Evolutionary conservation across 2,888 invertebrate genomes (phyloP).

Genomic region (Chesias legatella): DNA sequence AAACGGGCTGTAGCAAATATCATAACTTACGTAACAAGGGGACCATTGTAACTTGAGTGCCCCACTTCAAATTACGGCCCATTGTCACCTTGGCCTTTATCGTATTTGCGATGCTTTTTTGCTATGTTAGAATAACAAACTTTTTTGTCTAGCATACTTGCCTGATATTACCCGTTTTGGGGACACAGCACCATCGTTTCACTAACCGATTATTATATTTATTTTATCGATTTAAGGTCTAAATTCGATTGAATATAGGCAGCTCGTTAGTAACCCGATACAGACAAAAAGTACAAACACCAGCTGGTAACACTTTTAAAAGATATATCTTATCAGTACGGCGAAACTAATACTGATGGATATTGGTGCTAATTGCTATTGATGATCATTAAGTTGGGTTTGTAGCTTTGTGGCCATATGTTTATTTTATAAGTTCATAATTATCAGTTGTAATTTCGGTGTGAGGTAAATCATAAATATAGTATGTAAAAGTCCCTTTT

Average conservation of each 20-base stretch:
- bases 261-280: slow-evolving; percentile 42
- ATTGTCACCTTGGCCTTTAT: slow-evolving; percentile 48
- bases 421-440: not conserved
- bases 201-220: slow-evolving; percentile 6
- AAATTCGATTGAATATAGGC: not conserved
- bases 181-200: slow-evolving; percentile 6
- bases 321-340: slow-evolving; percentile 45
- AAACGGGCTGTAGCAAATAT: slow-evolving; percentile 19
- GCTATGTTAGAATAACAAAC: slow-evolving; percentile 50
- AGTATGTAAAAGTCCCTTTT: too few relatives aligned
- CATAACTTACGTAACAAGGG: slow-evolving; percentile 38
- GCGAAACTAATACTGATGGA: slow-evolving; percentile 38
- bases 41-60: slow-evolving; percentile 47
- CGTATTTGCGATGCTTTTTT: slow-evolving; percentile 44
- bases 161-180: slow-evolving; percentile 32
- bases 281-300: slow-evolving; percentile 33
- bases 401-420: slow-evolving; percentile 17
- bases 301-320: slow-evolving; percentile 44
- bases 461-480: too few relatives aligned
- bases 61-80: slow-evolving; percentile 50
- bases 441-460: too few relatives aligned
- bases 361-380: slow-evolving; percentile 47
- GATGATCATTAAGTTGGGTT: slow-evolving; percentile 38
- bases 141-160: slow-evolving; percentile 48
- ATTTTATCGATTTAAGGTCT: not conserved